These are phyloP conservation scores for Callosobruchus maculatus DNA, from an alignment of 2,888 invertebrate species.

Conservation along the genomic window DNA sequence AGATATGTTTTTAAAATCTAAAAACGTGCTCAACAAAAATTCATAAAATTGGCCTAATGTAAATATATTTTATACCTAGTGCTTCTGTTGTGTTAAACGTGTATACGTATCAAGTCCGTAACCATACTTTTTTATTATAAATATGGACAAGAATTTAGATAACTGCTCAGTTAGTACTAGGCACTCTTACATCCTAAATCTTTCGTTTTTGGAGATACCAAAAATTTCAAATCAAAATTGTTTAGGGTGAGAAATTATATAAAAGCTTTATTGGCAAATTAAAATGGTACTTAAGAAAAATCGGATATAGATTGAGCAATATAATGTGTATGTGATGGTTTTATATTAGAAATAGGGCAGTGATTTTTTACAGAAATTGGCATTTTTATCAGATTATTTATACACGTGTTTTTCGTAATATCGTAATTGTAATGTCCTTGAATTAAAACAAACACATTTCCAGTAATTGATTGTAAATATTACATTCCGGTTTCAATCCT, in stretches of 20 bases:
- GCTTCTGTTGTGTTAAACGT: neutral
- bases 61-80: no score
- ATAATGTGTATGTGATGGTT: neutral
- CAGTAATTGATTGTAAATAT: neutral
- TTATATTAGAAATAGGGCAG: neutral
- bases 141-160: neutral
- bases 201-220: no score
- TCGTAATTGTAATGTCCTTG: neutral
- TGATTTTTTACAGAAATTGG: conserved; percentile 2
- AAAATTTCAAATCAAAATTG: no score
- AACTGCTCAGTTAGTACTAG: no score
- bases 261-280: neutral
- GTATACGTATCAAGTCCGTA: no score
- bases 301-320: neutral
- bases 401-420: neutral
- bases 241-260: neutral
- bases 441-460: neutral
- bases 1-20: neutral
- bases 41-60: neutral
- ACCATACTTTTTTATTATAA: neutral
- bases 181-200: no score
- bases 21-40: neutral
- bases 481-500: neutral
- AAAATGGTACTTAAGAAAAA: neutral
- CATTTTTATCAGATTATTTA: neutral